Base-by-base conservation (phyloP, 2,888 invertebrate genomes). In the Smittia sp. region DNA sequence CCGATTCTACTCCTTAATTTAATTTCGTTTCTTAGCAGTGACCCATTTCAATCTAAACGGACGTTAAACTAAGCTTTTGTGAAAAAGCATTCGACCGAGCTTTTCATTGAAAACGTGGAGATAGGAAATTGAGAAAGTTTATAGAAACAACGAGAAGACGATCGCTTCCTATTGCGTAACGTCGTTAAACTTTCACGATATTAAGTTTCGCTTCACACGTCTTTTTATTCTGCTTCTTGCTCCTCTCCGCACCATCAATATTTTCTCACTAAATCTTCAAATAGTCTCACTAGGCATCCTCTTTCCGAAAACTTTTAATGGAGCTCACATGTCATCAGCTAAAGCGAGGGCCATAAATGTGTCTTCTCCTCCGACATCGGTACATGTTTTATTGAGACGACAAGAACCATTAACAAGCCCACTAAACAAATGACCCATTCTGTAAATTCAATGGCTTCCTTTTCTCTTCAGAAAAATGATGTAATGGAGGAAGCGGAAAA, bases 391-490 rank as follows among this genome's bases (percentile, higher is more conserved):
- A n/a, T 46, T 15, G 15, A 46, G 15, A 46, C 46, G 46, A 46
- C 46, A 46, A n/a, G 15, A 46, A 46, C 46, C 46, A 46, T 46
- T 46, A 46, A 46, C 46, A 46, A 46, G 46, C 46, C 46, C 46
- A 46, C 46, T 46, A 46, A 46, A 46, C 46, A 46, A 46, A 46
- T 46, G 46, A 46, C 46, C 46, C 46, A 46, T 46, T 15, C 15
- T 15, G 46, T 46, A 46, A 46, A n/a, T 46, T 46, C 46, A 46
- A 46, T 46, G 11, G 46, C 46, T 11, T 46, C n/a, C 46, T 46
- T n/a, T 46, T 46, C 46, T n/a, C 46, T 13, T 46, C 46, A 46
- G 15, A 15, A 11, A 46, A 46, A 46, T 46, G 46, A 46, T 11
- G 11, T 46, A 46, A 46, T 46, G 46, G 11, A 46, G 4, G 46